Evolutionary conservation across 2,888 invertebrate genomes (phyloP), one percentile per base, ranked within the genome.

Genomic region (Oscheius sp.): DNA sequence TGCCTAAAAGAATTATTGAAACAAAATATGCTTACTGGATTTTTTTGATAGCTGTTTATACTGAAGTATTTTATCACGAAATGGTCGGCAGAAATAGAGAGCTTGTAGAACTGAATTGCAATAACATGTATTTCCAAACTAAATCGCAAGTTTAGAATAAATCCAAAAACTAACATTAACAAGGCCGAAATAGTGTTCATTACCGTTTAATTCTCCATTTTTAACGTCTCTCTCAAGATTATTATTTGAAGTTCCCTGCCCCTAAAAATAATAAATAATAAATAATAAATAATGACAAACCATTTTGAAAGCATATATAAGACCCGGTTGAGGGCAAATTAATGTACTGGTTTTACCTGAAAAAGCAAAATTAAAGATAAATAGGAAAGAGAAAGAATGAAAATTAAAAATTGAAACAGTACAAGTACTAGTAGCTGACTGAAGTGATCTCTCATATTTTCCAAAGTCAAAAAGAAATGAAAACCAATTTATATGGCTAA

Each of bases 51-150:
- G 30, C 36, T 68, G 67, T 44, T 68, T 56, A 41, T 71, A 63
- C 32, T 63, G 95, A 74, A 99, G 90, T 62, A 99, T 95, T 89
- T 94, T 95, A 86, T 99, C 98, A 87, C 98, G 91, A 87, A 99
- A 99, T 70, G 98, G 98, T 86, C 94, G 93, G 89, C 98, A 99
- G 88, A 98, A 99, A 88, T 98, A 99, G 77, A 99, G 90, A 32
- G 98, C 98, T 91, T 99, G 98, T 77, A 99, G 90, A 81, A 99
- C 98, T 49, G 97, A 97, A 89, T 99, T 99, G 88, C 96, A 96
- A 88, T 99, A 99, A 89, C 98, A 99, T 32, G 98, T 99, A 89
- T 99, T 99, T 81, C 98, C 98, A 90, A 99, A 99, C 89, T 89
- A 85, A 70, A 17, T 28, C 12, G 38, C 33, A 32, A 32, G 14